Evolutionary conservation across 92 coral and sea anemone species (phyloP), one percentile per base, ranked within the genome.

Genomic region (Virgularia gustaviana): DNA sequence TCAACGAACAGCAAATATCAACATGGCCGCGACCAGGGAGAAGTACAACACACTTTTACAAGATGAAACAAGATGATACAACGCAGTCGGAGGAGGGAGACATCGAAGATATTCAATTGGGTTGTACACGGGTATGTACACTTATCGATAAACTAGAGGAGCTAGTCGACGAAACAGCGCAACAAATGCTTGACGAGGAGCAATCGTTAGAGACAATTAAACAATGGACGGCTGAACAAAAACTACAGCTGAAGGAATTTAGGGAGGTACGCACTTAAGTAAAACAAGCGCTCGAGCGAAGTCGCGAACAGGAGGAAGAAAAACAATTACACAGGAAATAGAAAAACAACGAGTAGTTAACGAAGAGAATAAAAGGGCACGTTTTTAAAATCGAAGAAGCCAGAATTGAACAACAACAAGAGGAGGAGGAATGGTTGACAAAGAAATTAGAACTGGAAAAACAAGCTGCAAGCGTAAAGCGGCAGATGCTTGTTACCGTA

Each of bases 321-420:
- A 10, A 37, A 22, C 30, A 2, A 38, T 13, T 63, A 12, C 20
- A 32, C 16, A 2, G 49, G 51, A 63, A 22, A 19, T 63, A 2
- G 51, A 63, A n/a, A n/a, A n/a, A 22, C 25, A 22, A 22, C 38
- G 49, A 15, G 11, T 32, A 7, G 55, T 79, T 33, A 63, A 52
- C 47, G 66, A 62, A 23, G 73, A 62, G 67, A 47, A 59, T 19
- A 19, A 62, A 10, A 49, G 42, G 60, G 47, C 58, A 54, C 75
- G n/a, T 34, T 31, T 49, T 31, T 54, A 62, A 72, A 72, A 62
- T 72, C 11, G 55, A 72, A 38, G 79, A 60, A 39, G 72, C 28
- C 24, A 36, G 49, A 41, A 27, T 47, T 43, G 63, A 10, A 18
- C 60, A 58, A 52, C 47, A 61, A 27, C 45, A 63, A 57, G 18